Evolutionary conservation across 2,797 vertebrate genomes (phyloP).

Genomic region (Merluccius polli): DNA sequence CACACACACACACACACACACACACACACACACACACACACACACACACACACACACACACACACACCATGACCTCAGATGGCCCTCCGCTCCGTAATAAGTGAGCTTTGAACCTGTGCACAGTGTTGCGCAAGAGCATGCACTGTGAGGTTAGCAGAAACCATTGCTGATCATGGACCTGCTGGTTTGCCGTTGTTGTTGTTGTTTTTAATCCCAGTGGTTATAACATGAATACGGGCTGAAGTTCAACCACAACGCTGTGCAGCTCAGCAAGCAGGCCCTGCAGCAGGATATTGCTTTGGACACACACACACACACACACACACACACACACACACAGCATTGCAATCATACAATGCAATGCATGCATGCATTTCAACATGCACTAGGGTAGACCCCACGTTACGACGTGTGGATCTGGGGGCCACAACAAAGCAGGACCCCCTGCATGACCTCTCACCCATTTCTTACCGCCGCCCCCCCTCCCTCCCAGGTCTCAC

Average conservation of each 20-base stretch:
- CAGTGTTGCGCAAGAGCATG: neutral
- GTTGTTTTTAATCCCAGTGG: neutral
- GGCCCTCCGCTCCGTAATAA: neutral
- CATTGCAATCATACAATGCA: too few relatives aligned
- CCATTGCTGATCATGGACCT: neutral
- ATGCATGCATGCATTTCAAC: neutral
- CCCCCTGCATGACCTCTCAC: constrained; percentile 42
- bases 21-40: neutral
- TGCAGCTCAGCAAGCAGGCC: too few relatives aligned
- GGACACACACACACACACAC: too few relatives aligned
- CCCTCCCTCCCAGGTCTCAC: too few relatives aligned
- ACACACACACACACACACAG: too few relatives aligned
- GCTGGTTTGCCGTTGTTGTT: neutral
- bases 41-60: neutral
- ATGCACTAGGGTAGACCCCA: neutral
- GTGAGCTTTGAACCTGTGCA: neutral
- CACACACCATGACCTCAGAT: neutral
- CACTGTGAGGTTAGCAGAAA: neutral
- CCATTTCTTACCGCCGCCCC: constrained; percentile 11
- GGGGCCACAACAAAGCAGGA: neutral
- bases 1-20: neutral
- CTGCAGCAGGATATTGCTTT: too few relatives aligned
- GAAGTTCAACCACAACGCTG: too few relatives aligned
- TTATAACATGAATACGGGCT: too few relatives aligned
- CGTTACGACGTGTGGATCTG: too few relatives aligned